A percentile compares a stretch with the other conserved stretches of the same genome.
Conservation (phyloP, 2,888 invertebrate species). For the Acleris sparsana region DNA sequence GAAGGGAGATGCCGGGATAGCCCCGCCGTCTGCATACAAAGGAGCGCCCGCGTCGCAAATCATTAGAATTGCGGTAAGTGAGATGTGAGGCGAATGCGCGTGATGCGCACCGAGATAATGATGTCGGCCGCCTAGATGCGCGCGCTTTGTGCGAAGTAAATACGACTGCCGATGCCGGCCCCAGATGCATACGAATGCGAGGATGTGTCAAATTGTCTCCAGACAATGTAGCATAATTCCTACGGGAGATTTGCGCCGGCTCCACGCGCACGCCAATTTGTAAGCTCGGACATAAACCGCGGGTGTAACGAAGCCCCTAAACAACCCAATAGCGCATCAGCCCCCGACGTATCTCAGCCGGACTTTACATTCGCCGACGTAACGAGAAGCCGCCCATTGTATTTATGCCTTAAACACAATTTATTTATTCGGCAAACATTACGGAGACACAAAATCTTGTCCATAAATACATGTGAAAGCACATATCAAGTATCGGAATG, state of each 20-base stretch:
- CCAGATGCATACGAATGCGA: slow-evolving; percentile 34
- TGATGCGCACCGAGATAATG: slow-evolving; percentile 68
- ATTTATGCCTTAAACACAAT: slow-evolving; percentile 81
- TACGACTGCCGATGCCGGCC: slow-evolving; percentile 10
- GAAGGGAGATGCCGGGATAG: slow-evolving; percentile 72
- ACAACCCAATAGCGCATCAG: slow-evolving; percentile 72
- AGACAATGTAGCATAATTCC: slow-evolving; percentile 67
- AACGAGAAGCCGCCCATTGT: slow-evolving; percentile 82
- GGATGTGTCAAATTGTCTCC: slow-evolving; percentile 55
- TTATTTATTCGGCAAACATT: slow-evolving; percentile 83
- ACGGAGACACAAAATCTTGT: slow-evolving; percentile 83
- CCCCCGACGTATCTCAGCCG: slow-evolving; percentile 73
- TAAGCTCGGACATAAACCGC: slow-evolving; percentile 76
- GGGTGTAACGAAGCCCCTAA: slow-evolving; percentile 79
- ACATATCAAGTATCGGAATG: slow-evolving; percentile 84
- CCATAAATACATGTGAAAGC: slow-evolving; percentile 84
- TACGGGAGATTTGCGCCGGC: slow-evolving; percentile 56
- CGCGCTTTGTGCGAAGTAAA: slow-evolving; percentile 44
- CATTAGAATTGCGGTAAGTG: slow-evolving; percentile 79
- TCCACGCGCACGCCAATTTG: slow-evolving; percentile 74
- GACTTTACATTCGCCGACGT: slow-evolving; percentile 81
- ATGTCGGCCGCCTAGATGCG: slow-evolving; percentile 63
- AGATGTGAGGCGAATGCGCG: slow-evolving; percentile 77
- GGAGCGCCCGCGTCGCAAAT: slow-evolving; percentile 75
- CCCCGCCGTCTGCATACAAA: slow-evolving; percentile 72